These are phyloP conservation scores for Scophthalmus maximus DNA, from an alignment of 2,113 vertebrate genomes.

Conservation along the genomic window DNA sequence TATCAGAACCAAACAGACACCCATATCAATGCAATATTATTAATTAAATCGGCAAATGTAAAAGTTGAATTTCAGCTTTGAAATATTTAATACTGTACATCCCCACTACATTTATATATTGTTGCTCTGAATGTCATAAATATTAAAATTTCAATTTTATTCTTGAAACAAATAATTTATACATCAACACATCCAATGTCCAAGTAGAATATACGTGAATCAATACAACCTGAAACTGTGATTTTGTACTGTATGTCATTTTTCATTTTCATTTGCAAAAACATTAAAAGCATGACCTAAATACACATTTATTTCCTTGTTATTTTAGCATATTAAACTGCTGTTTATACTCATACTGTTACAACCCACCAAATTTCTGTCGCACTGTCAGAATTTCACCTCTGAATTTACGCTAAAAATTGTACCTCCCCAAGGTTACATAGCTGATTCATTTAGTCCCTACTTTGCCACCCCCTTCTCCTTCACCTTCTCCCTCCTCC, in stretches of 20 bases:
- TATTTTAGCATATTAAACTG: conserved; percentile 64
- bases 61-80: too few relatives aligned
- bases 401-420: conserved; percentile 65
- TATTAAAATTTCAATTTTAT: background rate
- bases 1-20: background rate
- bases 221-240: background rate
- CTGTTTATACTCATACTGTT: conserved; percentile 14
- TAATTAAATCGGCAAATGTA: too few relatives aligned
- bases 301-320: conserved; percentile 73
- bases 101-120: too few relatives aligned
- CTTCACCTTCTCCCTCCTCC: conserved; percentile 62
- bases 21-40: background rate
- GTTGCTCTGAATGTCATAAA: too few relatives aligned
- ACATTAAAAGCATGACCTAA: background rate
- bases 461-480: conserved; percentile 42
- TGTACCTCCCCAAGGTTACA: conserved; percentile 67
- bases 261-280: conserved; percentile 5
- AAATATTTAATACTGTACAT: too few relatives aligned
- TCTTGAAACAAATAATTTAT: too few relatives aligned
- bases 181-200: background rate
- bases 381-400: conserved; percentile 44
- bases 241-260: background rate
- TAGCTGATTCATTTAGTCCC: conserved; percentile 69
- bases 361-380: conserved; percentile 14
- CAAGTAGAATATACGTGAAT: background rate